These are phyloP conservation scores for Dolichoris vasculosae DNA, from an alignment of 1,140 invertebrate species.

Conservation along the genomic window DNA sequence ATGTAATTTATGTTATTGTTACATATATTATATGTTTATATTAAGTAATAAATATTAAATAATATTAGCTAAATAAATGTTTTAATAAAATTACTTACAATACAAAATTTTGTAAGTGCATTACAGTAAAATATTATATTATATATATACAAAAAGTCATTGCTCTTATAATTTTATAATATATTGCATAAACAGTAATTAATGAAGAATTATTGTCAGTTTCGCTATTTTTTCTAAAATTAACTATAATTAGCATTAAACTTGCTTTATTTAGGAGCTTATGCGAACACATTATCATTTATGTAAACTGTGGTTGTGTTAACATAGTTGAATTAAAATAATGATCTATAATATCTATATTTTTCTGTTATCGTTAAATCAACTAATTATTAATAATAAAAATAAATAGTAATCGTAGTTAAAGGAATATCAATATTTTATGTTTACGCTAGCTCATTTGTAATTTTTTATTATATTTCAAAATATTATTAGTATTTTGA, in stretches of 20 bases:
- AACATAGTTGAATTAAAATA: background rate
- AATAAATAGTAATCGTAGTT: background rate
- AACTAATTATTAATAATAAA: background rate
- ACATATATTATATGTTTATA: too few relatives aligned
- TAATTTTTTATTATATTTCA: too few relatives aligned
- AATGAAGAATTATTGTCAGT: background rate
- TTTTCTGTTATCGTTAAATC: background rate
- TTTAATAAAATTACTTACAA: too few relatives aligned
- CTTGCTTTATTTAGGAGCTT: background rate
- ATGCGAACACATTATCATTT: background rate
- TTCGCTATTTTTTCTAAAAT: too few relatives aligned
- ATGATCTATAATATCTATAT: background rate
- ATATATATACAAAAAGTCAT: background rate
- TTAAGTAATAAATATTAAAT: too few relatives aligned
- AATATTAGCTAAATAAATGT: too few relatives aligned
- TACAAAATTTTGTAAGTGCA: too few relatives aligned
- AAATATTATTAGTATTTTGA: too few relatives aligned
- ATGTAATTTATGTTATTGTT: too few relatives aligned
- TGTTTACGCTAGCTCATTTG: too few relatives aligned
- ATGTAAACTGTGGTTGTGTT: background rate
- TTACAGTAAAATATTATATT: background rate
- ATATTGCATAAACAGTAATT: background rate
- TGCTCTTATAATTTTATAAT: constrained; percentile 1
- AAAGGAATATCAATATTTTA: background rate
- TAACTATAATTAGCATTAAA: too few relatives aligned